phyloP scores from a whole-genome alignment of 1,140 invertebrate genomes.

The Conus betulinus region DNA sequence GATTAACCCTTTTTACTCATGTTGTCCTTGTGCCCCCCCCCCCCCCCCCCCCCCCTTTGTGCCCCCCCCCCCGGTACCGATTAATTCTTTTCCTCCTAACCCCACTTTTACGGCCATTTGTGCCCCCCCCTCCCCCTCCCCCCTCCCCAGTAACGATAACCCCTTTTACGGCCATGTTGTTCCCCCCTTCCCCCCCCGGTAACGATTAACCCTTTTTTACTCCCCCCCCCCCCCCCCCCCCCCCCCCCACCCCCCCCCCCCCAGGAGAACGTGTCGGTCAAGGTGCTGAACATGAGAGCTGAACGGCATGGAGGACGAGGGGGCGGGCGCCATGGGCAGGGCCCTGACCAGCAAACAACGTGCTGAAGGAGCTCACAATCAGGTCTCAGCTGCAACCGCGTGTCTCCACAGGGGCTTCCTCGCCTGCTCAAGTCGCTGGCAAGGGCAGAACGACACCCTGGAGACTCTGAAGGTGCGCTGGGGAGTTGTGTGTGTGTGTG shows the following conservation, averaged over 20 bases:
- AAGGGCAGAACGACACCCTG: slow-evolving; percentile 65
- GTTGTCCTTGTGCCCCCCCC: too few species aligned
- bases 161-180: background rate
- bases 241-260: too few species aligned
- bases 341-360: slow-evolving; percentile 62
- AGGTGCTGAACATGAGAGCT: slow-evolving; percentile 62
- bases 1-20: too few species aligned
- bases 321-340: slow-evolving; percentile 58
- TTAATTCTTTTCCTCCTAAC: too few species aligned
- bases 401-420: slow-evolving; percentile 61
- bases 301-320: slow-evolving; percentile 70
- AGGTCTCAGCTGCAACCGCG: slow-evolving; percentile 67
- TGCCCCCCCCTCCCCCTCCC: too few species aligned
- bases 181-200: background rate
- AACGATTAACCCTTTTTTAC: background rate
- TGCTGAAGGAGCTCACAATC: slow-evolving; percentile 65
- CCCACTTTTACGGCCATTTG: too few species aligned
- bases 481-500: background rate
- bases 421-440: slow-evolving; percentile 59
- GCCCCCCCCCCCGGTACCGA: too few species aligned
- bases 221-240: too few species aligned
- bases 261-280: slow-evolving; percentile 67
- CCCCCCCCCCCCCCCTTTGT: too few species aligned
- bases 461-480: slow-evolving; percentile 56
- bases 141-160: too few species aligned